Evolutionary conservation across 2,113 vertebrate species (phyloP).

Genomic region (Nesogale talazaci): DNA sequence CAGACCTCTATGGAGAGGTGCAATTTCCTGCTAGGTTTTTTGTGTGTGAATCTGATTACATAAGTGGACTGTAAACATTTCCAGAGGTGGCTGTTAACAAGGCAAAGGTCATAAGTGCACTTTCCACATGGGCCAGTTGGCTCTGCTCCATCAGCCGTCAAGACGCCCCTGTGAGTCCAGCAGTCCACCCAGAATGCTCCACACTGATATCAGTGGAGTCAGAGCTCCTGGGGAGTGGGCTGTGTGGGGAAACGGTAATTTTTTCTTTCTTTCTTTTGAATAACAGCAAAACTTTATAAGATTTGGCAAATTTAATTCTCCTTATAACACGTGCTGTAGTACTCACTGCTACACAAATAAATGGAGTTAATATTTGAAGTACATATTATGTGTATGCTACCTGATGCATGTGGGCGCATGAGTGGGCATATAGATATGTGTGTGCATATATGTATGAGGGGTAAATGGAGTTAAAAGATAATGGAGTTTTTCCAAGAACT

Average conservation of each 20-base stretch:
- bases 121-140: slow-evolving; percentile 19
- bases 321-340: not conserved
- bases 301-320: not conserved
- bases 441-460: not conserved
- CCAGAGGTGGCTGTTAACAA: slow-evolving; percentile 59
- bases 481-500: no score
- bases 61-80: slow-evolving; percentile 66
- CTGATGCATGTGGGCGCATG: not conserved
- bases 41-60: slow-evolving; percentile 40
- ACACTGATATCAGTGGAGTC: not conserved
- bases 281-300: slow-evolving; percentile 14
- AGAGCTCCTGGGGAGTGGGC: not conserved
- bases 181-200: not conserved
- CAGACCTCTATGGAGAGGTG: slow-evolving; percentile 64
- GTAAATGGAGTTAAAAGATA: no score
- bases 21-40: slow-evolving; percentile 61
- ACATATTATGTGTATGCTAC: not conserved
- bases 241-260: not conserved
- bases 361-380: not conserved
- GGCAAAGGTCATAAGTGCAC: slow-evolving; percentile 62
- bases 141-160: not conserved
- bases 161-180: not conserved
- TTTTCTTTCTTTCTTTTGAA: slow-evolving; percentile 39
- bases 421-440: not conserved
- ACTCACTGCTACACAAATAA: not conserved